Base-by-base conservation (phyloP, 2,888 invertebrate genomes). In the Eustalomyia histrio region DNA sequence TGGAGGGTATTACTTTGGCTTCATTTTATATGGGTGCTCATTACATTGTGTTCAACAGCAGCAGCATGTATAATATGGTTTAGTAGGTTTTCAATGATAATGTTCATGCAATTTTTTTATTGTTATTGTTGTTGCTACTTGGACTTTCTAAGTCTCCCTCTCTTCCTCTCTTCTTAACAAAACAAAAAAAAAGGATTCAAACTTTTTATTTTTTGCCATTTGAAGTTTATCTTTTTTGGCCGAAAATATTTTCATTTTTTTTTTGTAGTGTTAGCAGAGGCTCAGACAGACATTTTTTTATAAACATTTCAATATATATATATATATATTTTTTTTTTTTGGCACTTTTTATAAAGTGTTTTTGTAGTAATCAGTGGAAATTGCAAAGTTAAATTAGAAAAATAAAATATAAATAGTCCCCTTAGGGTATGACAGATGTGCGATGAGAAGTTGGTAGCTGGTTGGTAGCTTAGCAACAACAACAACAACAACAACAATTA, bases 11-110 rank as follows among this genome's bases (percentile, higher is more conserved):
- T 81, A 81, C 80, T 81, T 74, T 81, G 80, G 80, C 76, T 78
- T 81, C 80, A 47, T 72, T 72, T 60, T 64, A 33, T 24, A 18
- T 53, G 21, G 12, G 18, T 52, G 39, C 69, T 69, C 80, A 76
- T 72, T 80, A 64, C 63, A 73, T 52, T 61, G 60, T 74, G 55
- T 68, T 60, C 67, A 6, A 29, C 29, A 29, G 29, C 29, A 73
- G 14, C 67, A 73, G 47, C 65, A 50, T 57, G 64, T 71, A 47
- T 65, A 81, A 83, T 81, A 76, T 83, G 79, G 83, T 83, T 83
- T 83, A 83, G 83, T 83, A 83, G 83, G 83, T 81, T 83, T 83
- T 79, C 76, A 76, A 72, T 83, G 73, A 75, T 80, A 79, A 69
- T 69, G 69, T 29, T 52, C 67, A 43, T 58, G 67, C 60, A 43